These are phyloP conservation scores for Thera obeliscata DNA, from an alignment of 2,888 invertebrate genomes.

Conservation along the genomic window DNA sequence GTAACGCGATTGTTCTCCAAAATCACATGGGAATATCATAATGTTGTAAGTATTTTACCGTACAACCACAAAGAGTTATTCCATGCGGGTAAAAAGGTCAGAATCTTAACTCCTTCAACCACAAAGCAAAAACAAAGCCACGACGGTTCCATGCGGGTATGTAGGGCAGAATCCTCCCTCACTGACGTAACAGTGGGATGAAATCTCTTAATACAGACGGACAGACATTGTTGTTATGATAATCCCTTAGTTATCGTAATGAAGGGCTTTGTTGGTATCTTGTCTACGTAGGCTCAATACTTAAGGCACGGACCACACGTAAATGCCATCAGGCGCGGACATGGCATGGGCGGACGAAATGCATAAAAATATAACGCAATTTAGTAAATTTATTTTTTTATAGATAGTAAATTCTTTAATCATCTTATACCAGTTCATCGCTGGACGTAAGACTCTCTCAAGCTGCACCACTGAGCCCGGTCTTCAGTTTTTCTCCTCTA, in stretches of 20 bases:
- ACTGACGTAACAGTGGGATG: constrained; percentile 15
- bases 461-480: too few relatives aligned
- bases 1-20: too few relatives aligned
- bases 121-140: neutral
- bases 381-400: too few relatives aligned
- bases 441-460: too few relatives aligned
- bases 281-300: neutral
- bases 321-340: too few relatives aligned
- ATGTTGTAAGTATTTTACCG: too few relatives aligned
- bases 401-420: too few relatives aligned
- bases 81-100: neutral
- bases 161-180: neutral
- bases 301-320: neutral
- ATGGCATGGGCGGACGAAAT: too few relatives aligned
- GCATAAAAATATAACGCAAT: too few relatives aligned
- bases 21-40: too few relatives aligned
- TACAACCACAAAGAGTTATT: neutral
- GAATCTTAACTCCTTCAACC: neutral
- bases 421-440: too few relatives aligned
- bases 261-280: constrained; percentile 17
- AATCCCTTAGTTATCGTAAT: constrained; percentile 25
- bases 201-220: constrained; percentile 18
- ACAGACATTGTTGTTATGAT: constrained; percentile 19
- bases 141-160: neutral
- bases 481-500: too few relatives aligned